These are phyloP conservation scores for Dendrolimus pini DNA, from an alignment of 2,888 invertebrate genomes.

Conservation along the genomic window DNA sequence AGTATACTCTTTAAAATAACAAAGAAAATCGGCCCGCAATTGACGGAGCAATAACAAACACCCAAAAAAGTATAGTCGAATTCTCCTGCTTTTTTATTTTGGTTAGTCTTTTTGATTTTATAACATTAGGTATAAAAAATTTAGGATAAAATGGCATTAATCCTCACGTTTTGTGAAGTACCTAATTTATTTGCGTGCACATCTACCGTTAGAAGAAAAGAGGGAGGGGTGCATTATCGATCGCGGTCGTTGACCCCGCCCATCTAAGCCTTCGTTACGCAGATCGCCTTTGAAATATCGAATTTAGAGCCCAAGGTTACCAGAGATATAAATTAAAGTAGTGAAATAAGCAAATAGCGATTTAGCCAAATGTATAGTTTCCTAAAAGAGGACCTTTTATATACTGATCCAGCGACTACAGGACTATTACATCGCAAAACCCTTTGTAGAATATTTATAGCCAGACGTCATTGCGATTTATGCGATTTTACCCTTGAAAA, in stretches of 20 bases:
- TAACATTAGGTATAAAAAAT: too few species aligned
- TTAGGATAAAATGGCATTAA: too few species aligned
- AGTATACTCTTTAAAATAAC: too few species aligned
- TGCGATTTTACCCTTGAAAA: too few species aligned
- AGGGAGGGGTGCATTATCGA: conserved; percentile 31
- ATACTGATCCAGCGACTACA: not conserved
- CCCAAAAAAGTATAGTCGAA: too few species aligned
- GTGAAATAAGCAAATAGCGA: too few species aligned
- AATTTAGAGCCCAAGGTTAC: not conserved
- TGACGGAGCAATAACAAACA: too few species aligned
- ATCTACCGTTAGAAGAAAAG: not conserved
- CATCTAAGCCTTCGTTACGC: conserved; percentile 2
- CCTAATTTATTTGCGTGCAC: not conserved
- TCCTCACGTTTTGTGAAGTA: too few species aligned
- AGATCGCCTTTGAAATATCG: not conserved
- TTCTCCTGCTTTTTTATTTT: too few species aligned
- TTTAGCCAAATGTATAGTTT: not conserved
- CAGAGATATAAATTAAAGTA: not conserved
- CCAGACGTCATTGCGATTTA: not conserved
- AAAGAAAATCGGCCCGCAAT: too few species aligned
- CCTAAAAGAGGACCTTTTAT: not conserved
- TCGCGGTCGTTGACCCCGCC: conserved; percentile 27
- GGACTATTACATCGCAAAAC: not conserved
- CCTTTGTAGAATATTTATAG: not conserved
- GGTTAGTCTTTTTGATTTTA: too few species aligned